A percentile compares a stretch with the other conserved stretches of the same genome.
These are phyloP conservation scores for Petroica traversi DNA, from an alignment of 2,113 vertebrate genomes.

Conservation along the genomic window DNA sequence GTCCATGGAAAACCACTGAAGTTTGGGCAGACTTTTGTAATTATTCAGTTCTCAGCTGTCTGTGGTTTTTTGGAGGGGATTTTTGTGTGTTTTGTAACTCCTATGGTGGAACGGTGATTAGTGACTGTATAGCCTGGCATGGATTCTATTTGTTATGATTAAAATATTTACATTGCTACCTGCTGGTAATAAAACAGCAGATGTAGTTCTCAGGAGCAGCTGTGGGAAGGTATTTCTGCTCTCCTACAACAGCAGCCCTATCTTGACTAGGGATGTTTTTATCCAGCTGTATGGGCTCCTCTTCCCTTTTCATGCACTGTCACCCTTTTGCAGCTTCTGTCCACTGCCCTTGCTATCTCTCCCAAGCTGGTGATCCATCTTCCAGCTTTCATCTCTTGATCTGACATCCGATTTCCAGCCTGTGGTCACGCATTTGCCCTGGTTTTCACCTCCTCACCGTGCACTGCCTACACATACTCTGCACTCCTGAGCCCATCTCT, in stretches of 20 bases:
- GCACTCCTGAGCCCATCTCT: not conserved
- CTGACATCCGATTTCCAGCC: not conserved
- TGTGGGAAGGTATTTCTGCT: not conserved
- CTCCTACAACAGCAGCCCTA: not conserved
- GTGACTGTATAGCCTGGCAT: not conserved
- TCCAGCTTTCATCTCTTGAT: constrained; percentile 1
- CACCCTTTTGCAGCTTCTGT: not conserved
- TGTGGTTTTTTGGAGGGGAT: not conserved
- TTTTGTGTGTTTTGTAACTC: not conserved
- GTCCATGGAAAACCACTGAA: not conserved
- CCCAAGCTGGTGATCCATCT: constrained; percentile 16
- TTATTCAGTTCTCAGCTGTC: not conserved
- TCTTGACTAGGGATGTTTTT: not conserved
- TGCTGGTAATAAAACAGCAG: constrained; percentile 3
- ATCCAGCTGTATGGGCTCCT: not conserved
- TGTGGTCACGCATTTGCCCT: not conserved
- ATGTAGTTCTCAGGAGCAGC: not conserved
- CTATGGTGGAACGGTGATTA: not conserved
- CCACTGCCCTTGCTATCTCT: not conserved
- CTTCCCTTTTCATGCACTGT: not conserved
- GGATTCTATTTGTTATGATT: not conserved
- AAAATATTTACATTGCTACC: not conserved
- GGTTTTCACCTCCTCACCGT: not conserved
- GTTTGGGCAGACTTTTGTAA: not conserved
- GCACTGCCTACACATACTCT: not conserved